phyloP scores from a whole-genome alignment of 23 tunicate genomes.

The Aplidium turbinatum region DNA sequence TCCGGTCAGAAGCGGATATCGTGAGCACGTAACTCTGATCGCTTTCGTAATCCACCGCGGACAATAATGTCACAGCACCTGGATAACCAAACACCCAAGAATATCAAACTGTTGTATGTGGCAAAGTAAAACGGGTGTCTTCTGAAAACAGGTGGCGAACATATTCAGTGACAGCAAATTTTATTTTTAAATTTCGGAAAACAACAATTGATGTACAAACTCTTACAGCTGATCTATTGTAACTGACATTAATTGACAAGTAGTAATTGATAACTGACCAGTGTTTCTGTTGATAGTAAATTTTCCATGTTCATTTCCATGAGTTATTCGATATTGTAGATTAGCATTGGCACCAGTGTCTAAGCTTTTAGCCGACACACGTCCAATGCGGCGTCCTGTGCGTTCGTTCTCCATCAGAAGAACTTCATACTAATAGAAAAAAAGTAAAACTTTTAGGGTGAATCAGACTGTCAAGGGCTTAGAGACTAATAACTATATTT shows the following conservation, averaged over 20 bases:
- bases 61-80: constrained; percentile 35
- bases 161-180: too few relatives aligned
- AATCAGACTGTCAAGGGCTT: too few relatives aligned
- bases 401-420: constrained; percentile 28
- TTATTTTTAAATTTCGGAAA: too few relatives aligned
- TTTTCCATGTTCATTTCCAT: constrained; percentile 63
- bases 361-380: constrained; percentile 47
- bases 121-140: too few relatives aligned
- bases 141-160: too few relatives aligned
- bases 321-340: constrained; percentile 35
- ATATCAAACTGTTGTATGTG: too few relatives aligned
- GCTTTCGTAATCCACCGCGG: constrained; percentile 48
- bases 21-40: constrained; percentile 59
- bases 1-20: constrained; percentile 46
- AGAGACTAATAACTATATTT: too few relatives aligned
- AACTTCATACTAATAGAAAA: constrained; percentile 35
- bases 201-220: too few relatives aligned
- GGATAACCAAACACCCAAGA: too few relatives aligned
- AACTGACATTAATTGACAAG: too few relatives aligned
- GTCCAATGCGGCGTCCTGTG: constrained; percentile 30
- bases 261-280: constrained; percentile 24
- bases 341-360: constrained; percentile 58
- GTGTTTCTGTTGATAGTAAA: constrained; percentile 48
- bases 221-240: too few relatives aligned
- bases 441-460: too few relatives aligned